Base-by-base conservation (phyloP, 2,113 vertebrate species). In the Barbus barbus region DNA sequence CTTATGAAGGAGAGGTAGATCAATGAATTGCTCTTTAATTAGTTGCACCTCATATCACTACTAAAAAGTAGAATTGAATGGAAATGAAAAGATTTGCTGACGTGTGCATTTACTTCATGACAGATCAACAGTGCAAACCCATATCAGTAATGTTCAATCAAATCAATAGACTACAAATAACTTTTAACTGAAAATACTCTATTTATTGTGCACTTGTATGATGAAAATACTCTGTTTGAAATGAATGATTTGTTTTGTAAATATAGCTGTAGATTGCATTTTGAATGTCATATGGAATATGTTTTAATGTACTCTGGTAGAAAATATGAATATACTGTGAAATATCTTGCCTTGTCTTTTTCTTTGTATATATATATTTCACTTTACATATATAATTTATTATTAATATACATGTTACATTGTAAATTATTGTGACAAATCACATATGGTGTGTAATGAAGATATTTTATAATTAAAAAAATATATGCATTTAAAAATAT, bases 241-340 rank as follows among this genome's bases (percentile, higher is more conserved):
- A 24, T 22, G 5, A 24, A 24, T 56, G 3, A 20, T 61, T 44
- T 61, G n/a, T 61, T 78, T 78, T 61, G 51, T 78, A 78, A 78
- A 78, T 60, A 60, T 33, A 41, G 33, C n/a, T 61, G n/a, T 78
- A 11, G 33, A 28, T 76, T 76, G 51, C 12, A 73, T 44, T 76
- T 33, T 33, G 4, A 18, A 33, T 14, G 24, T 38, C 12, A 73
- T 44, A 56, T 33, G 22, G 4, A 18, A 33, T 14, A 41, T 38
- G 11, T 60, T 60, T 78, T 38, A n/a, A 58, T 56, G 31, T 74
- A 4, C 46, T 76, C 14, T 31, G 22, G 73, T 58, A 26, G 76
- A 78, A 24, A 26, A 3, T 38, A 28, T 16, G 16, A 78, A 41
- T 58, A 78, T 78, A 38, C 14, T 16, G 51, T 16, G 4, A 16